A percentile compares a stretch with the other conserved stretches of the same genome.
These are phyloP conservation scores for Rhinichthys osculus DNA, from an alignment of 2,797 vertebrate species.

Conservation along the genomic window DNA sequence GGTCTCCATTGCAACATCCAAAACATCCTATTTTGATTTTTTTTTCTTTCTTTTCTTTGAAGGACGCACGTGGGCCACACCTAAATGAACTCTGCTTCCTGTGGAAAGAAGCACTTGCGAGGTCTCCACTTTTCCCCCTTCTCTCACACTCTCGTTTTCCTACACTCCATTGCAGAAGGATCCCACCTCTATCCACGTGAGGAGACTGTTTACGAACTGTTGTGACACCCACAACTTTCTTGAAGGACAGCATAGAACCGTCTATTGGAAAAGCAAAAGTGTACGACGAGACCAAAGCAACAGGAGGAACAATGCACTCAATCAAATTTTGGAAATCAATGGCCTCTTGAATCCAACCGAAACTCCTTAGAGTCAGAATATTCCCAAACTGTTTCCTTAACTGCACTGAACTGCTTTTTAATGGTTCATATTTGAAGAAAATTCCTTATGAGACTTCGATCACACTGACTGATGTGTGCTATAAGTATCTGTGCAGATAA, in stretches of 20 bases:
- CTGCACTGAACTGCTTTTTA: constrained; percentile 17
- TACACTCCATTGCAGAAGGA: neutral
- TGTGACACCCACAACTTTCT: constrained; percentile 45
- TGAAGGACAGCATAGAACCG: constrained; percentile 10
- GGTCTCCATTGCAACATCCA: constrained; percentile 37
- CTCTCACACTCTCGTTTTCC: constrained; percentile 37
- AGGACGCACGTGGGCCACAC: constrained; percentile 25
- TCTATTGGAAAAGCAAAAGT: constrained; percentile 41
- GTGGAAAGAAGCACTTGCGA: constrained; percentile 35
- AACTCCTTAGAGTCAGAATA: neutral
- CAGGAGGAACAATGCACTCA: constrained; percentile 10
- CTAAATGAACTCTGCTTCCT: constrained; percentile 25
- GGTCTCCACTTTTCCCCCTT: constrained; percentile 17
- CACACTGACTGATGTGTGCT: constrained; percentile 17
- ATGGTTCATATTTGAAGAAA: constrained; percentile 25
- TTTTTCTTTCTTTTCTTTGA: constrained; percentile 20
- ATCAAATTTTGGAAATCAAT: neutral
- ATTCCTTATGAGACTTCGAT: constrained; percentile 18
- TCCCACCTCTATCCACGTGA: constrained; percentile 51
- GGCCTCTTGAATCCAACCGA: neutral
- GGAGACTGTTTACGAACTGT: constrained; percentile 53
- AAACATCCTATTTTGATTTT: constrained; percentile 41
- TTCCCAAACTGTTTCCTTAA: neutral
- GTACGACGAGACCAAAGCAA: constrained; percentile 9
- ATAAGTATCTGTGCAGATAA: constrained; percentile 29